Evolutionary conservation across 2,113 vertebrate species (phyloP).

Genomic region (Geothlypis trichas): DNA sequence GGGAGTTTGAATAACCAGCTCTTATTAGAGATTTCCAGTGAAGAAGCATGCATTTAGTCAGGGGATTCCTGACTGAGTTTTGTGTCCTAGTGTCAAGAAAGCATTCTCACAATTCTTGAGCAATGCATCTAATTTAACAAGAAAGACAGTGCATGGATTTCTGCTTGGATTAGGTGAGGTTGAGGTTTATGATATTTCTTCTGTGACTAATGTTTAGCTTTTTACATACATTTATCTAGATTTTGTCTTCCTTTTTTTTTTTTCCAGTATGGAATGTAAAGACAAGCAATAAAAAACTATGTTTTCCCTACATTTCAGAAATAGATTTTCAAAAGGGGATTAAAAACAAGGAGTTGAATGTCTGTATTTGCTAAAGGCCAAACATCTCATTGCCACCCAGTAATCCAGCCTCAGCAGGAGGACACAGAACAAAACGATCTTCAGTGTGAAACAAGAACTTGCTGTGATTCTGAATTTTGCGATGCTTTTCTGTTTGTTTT

Average conservation of each 20-base stretch:
- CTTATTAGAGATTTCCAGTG: background rate
- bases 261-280: background rate
- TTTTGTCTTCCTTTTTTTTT: background rate
- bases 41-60: background rate
- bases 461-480: background rate
- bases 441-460: background rate
- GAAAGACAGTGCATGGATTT: background rate
- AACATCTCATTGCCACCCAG: background rate
- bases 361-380: background rate
- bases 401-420: background rate
- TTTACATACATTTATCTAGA: background rate
- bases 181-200: background rate
- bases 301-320: background rate
- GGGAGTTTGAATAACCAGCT: background rate
- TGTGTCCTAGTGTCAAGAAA: background rate
- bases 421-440: background rate
- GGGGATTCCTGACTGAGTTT: background rate
- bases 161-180: background rate
- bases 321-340: background rate
- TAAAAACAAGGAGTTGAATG: background rate
- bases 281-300: background rate
- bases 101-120: background rate
- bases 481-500: slow-evolving; percentile 21
- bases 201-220: background rate
- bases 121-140: background rate